Percentiles rank a stretch among this genome's conserved stretches.
These are phyloP conservation scores for Tinea semifulvella DNA, from an alignment of 2,888 invertebrate species.

Conservation along the genomic window DNA sequence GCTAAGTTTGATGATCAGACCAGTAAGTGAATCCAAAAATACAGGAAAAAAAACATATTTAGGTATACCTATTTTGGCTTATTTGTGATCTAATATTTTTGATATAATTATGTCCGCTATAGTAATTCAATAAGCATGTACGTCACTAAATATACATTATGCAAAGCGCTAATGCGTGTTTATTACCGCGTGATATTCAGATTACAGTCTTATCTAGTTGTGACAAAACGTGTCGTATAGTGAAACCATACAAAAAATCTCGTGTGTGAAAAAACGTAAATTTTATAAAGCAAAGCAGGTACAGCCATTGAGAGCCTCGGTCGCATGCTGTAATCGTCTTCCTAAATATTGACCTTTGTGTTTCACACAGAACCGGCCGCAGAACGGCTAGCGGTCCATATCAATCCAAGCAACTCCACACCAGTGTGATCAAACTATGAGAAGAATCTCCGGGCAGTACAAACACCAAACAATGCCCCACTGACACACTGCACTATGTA, in stretches of 20 bases:
- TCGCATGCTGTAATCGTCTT: slow-evolving; percentile 31
- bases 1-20: too few relatives aligned
- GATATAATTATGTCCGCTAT: slow-evolving; percentile 1
- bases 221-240: slow-evolving; percentile 13
- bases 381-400: slow-evolving; percentile 23
- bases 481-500: slow-evolving; percentile 39
- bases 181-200: slow-evolving; percentile 51
- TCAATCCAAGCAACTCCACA: slow-evolving; percentile 19
- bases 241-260: slow-evolving; percentile 9
- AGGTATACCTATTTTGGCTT: slow-evolving; percentile 2
- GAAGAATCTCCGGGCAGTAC: slow-evolving; percentile 18
- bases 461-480: slow-evolving; percentile 36
- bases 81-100: slow-evolving; percentile 1
- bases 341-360: slow-evolving; percentile 8
- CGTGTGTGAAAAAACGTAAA: slow-evolving; percentile 4
- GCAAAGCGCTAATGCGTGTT: slow-evolving; percentile 45
- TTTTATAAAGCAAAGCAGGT: slow-evolving; percentile 3
- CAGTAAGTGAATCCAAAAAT: too few relatives aligned
- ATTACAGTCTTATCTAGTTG: slow-evolving; percentile 54
- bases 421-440: background rate
- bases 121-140: slow-evolving; percentile 14
- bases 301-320: slow-evolving; percentile 35
- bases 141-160: slow-evolving; percentile 15
- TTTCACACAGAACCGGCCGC: slow-evolving; percentile 3
- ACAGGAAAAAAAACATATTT: too few relatives aligned